Evolutionary conservation across 2,113 vertebrate genomes (phyloP).

Genomic region (Albula glossodonta): DNA sequence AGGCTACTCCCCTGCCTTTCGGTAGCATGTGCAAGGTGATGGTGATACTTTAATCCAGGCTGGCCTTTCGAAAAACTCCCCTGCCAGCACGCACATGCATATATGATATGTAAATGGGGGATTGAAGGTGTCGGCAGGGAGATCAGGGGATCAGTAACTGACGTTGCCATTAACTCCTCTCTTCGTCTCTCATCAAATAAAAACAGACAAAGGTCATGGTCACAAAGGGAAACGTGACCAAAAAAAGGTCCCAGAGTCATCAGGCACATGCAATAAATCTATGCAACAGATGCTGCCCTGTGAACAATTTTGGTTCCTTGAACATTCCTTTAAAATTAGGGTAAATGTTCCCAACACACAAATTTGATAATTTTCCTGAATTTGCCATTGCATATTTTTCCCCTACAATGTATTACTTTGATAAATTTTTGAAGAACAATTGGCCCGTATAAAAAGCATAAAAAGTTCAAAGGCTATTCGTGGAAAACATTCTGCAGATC

Average conservation of each 20-base stretch:
- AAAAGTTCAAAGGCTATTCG: too few relatives aligned
- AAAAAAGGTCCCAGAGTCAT: constrained; percentile 4
- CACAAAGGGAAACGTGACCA: constrained; percentile 12
- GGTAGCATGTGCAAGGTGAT: constrained; percentile 43
- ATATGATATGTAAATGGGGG: constrained; percentile 62
- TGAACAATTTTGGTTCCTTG: too few relatives aligned
- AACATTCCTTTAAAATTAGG: too few relatives aligned
- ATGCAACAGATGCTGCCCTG: neutral
- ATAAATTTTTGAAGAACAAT: too few relatives aligned
- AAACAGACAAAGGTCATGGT: neutral
- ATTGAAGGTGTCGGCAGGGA: constrained; percentile 55
- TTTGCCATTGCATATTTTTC: too few relatives aligned
- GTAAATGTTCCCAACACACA: too few relatives aligned
- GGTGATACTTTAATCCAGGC: constrained; percentile 72
- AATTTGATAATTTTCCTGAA: too few relatives aligned
- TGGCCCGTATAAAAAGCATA: too few relatives aligned
- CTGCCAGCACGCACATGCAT: constrained; percentile 40
- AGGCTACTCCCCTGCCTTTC: constrained; percentile 44
- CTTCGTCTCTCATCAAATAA: constrained; percentile 20
- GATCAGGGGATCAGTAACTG: constrained; percentile 51
- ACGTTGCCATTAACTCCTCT: constrained; percentile 54
- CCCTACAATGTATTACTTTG: too few relatives aligned
- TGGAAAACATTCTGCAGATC: too few relatives aligned
- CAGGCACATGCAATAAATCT: neutral
- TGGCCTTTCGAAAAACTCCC: constrained; percentile 64